These are phyloP conservation scores for Bombus pyrosoma DNA, from an alignment of 1,140 invertebrate genomes.

Conservation along the genomic window DNA sequence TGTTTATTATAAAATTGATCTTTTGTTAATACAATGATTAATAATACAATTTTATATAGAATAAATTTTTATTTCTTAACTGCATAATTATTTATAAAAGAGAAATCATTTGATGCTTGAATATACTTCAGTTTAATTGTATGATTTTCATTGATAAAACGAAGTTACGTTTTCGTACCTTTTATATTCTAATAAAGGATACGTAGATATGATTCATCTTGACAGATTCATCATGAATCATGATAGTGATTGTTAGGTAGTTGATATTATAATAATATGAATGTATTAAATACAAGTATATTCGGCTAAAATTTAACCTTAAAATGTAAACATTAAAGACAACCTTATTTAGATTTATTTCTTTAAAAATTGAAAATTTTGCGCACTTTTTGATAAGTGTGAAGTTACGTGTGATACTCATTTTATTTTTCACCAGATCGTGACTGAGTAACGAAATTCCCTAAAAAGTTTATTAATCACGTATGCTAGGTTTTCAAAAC, in stretches of 20 bases:
- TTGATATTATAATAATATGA: not conserved
- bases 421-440: slow-evolving; percentile 19
- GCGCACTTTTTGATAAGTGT: not conserved
- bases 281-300: not conserved
- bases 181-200: not conserved
- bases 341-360: not conserved
- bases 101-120: no score
- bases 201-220: not conserved
- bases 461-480: slow-evolving; percentile 23
- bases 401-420: not conserved
- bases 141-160: not conserved
- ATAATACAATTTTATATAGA: no score
- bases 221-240: no score
- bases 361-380: not conserved
- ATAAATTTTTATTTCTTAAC: no score
- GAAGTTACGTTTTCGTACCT: not conserved
- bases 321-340: not conserved
- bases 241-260: no score
- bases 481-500: slow-evolving; percentile 38
- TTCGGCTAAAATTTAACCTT: not conserved
- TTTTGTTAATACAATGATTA: not conserved
- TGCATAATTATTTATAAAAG: not conserved
- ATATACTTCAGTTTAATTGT: no score
- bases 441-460: not conserved
- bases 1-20: not conserved